Evolutionary conservation across 2,888 invertebrate species (phyloP).

Genomic region (Ametastegia equiseti): DNA sequence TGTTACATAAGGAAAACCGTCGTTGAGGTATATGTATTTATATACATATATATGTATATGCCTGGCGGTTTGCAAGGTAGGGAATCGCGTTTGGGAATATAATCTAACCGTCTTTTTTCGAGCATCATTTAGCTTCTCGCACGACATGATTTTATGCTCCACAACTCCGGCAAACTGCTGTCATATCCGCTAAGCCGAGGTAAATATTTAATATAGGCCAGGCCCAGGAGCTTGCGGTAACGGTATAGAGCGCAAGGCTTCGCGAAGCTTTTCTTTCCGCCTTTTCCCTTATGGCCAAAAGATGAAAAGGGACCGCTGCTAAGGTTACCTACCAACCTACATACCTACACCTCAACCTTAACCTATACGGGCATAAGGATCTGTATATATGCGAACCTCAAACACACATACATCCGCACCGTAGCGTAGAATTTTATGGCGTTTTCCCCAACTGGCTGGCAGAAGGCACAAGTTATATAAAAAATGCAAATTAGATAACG

Average conservation of each 20-base stretch:
- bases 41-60: no score
- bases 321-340: conserved; percentile 14
- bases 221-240: not conserved
- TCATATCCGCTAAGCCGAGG: conserved; percentile 45
- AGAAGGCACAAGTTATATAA: conserved; percentile 30
- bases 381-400: not conserved
- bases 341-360: not conserved
- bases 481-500: conserved; percentile 40
- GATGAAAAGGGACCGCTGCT: conserved; percentile 29
- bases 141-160: conserved; percentile 47
- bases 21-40: no score
- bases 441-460: conserved; percentile 35
- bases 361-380: not conserved
- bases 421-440: conserved; percentile 14
- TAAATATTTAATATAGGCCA: conserved; percentile 50
- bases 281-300: conserved; percentile 14
- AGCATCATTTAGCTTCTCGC: conserved; percentile 45
- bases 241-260: not conserved
- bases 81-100: conserved; percentile 31
- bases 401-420: not conserved
- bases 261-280: conserved; percentile 30
- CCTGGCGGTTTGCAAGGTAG: no score
- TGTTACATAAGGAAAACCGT: no score
- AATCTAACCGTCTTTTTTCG: conserved; percentile 35
- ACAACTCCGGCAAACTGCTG: conserved; percentile 48